Evolutionary conservation across 2,888 invertebrate species (phyloP), one percentile per base, ranked within the genome.

Genomic region (Frankliniella fusca): DNA sequence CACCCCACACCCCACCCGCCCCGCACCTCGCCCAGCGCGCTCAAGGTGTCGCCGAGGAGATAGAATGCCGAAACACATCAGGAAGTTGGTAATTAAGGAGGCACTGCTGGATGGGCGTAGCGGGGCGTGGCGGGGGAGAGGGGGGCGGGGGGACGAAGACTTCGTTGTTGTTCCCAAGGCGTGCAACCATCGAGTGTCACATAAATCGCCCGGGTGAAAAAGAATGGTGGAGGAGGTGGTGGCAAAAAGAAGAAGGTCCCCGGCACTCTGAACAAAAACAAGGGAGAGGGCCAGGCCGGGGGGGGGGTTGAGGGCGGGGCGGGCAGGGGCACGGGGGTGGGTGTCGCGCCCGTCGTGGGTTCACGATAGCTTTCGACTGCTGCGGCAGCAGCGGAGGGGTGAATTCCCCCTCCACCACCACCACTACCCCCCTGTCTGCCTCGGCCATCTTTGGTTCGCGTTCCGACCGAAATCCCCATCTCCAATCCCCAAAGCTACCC

Each of bases 51-150:
- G 38, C 38, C 38, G 38, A 38, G 38, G 38, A 38, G 38, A 38
- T 38, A 38, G 38, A 38, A 38, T 38, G 38, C 38, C 23, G 70
- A 76, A 70, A 70, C 70, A 23, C 70, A 23, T 70, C 70, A 70
- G 70, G 70, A 76, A 76, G 70, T 76, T 76, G 70, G 70, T 76
- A 76, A 76, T 76, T 76, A 76, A 76, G 27, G 23, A 23, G 70
- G 27, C 54, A 12, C 15, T 20, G 20, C 15, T 20, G 20, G 15
- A 54, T 38, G 38, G 38, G 38, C 38, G 38, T 38, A 38, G 38
- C 38, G 38, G 38, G 38, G 38, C 38, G 38, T 38, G 38, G 38
- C 38, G 38, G 38, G 38, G 38, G 38, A 38, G 38, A 38, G 38
- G 5, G 38, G 38, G 38, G 38, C 2, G 54, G 54, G 18, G 54